Evolutionary conservation across 2,888 invertebrate species (phyloP).

Genomic region (Caenorhabditis angaria): DNA sequence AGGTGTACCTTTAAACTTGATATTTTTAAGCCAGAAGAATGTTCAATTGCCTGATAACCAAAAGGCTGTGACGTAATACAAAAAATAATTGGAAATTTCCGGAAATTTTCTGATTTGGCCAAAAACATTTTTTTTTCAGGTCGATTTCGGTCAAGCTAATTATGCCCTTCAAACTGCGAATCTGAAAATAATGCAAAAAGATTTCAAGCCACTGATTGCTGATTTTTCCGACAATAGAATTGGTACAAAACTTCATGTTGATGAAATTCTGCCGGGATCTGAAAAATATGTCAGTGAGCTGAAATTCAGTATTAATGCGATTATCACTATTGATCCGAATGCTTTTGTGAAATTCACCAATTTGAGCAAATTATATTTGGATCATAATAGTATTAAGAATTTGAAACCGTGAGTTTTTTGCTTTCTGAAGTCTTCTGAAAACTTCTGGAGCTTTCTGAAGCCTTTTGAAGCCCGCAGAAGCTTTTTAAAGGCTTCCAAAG

Average conservation of each 20-base stretch:
- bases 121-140: constrained; percentile 18
- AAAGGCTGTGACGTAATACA: no score
- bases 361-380: constrained; percentile 35
- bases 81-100: no score
- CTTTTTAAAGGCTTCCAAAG: no score
- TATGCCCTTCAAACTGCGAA: constrained; percentile 18
- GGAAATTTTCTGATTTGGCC: no score
- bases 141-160: constrained; percentile 18
- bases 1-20: neutral
- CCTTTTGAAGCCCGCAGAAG: no score
- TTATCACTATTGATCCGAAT: constrained; percentile 36
- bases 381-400: constrained; percentile 28
- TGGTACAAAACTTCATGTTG: constrained; percentile 10
- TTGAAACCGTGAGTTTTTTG: constrained; percentile 35
- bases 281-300: constrained; percentile 35
- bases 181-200: constrained; percentile 19
- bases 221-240: constrained; percentile 44
- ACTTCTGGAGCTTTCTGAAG: no score
- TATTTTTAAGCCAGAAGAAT: no score
- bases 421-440: no score
- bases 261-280: constrained; percentile 29
- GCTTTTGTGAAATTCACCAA: constrained; percentile 37
- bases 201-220: constrained; percentile 31
- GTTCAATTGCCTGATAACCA: no score
- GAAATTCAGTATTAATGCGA: constrained; percentile 35